Conservation (phyloP, 2,113 vertebrate genomes). For the Microcebus lehilahytsara region DNA sequence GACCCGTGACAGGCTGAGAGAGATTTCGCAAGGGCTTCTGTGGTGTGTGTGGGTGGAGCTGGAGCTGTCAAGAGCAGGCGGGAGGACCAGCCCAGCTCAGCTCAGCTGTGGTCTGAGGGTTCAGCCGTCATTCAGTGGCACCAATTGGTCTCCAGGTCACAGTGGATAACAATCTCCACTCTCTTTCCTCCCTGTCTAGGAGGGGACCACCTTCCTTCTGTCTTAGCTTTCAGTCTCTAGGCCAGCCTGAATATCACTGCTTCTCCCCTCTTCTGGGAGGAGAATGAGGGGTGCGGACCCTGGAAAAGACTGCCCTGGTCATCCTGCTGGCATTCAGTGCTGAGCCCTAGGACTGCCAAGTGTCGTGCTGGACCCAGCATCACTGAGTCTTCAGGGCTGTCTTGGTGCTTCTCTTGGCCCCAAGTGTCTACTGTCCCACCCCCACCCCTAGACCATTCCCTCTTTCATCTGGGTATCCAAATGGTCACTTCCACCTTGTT, state of each 20-base stretch:
- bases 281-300: not conserved
- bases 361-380: too few species aligned
- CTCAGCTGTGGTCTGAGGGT: not conserved
- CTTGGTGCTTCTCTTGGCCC: not conserved
- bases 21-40: constrained; percentile 67
- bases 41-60: constrained; percentile 35
- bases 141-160: not conserved
- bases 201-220: not conserved
- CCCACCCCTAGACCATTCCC: not conserved
- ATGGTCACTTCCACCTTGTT: not conserved
- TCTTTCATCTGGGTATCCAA: not conserved
- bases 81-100: not conserved
- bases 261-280: not conserved
- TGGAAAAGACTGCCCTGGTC: not conserved
- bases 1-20: constrained; percentile 64
- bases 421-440: not conserved
- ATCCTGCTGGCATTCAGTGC: not conserved
- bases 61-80: not conserved
- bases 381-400: not conserved
- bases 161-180: not conserved
- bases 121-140: not conserved
- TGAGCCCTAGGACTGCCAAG: not conserved
- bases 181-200: not conserved
- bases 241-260: not conserved
- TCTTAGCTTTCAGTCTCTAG: not conserved